Evolutionary conservation across 30 jellyfish, hydroid and myxozoan species (phyloP).

Genomic region (Hydra vulgaris): DNA sequence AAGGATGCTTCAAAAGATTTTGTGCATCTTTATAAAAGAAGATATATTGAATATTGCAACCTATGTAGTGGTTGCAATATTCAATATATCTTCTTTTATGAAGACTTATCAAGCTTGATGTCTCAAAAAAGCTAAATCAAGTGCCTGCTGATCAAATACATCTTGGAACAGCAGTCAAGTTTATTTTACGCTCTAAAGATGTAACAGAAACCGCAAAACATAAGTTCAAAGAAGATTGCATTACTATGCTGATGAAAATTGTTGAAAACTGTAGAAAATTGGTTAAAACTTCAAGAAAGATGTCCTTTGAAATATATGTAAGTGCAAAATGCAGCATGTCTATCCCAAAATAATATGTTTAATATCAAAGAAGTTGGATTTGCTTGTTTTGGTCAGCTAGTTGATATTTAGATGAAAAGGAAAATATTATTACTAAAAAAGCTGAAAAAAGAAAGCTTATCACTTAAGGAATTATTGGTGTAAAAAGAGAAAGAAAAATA

Average conservation of each 20-base stretch:
- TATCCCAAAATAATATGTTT: background rate
- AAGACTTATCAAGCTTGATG: background rate
- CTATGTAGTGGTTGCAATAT: too few species aligned
- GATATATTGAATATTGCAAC: background rate
- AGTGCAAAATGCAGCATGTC: background rate
- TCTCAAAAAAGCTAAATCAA: background rate
- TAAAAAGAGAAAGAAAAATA: background rate
- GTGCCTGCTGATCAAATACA: background rate
- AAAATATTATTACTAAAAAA: background rate
- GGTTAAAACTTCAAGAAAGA: slow-evolving; percentile 8
- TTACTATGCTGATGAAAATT: background rate
- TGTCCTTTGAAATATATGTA: background rate
- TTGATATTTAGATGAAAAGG: background rate
- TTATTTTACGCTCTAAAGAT: background rate
- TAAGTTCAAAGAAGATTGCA: background rate
- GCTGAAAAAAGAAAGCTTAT: background rate
- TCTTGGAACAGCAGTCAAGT: slow-evolving; percentile 9
- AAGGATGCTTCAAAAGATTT: background rate
- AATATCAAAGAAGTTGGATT: background rate
- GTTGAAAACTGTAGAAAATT: background rate
- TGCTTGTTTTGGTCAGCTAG: background rate
- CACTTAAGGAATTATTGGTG: background rate
- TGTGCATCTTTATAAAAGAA: background rate
- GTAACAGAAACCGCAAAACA: slow-evolving; percentile 3
- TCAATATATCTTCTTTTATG: too few species aligned